Evolutionary conservation across 2,113 vertebrate species (phyloP).

Genomic region (Opisthocomus hoazin): DNA sequence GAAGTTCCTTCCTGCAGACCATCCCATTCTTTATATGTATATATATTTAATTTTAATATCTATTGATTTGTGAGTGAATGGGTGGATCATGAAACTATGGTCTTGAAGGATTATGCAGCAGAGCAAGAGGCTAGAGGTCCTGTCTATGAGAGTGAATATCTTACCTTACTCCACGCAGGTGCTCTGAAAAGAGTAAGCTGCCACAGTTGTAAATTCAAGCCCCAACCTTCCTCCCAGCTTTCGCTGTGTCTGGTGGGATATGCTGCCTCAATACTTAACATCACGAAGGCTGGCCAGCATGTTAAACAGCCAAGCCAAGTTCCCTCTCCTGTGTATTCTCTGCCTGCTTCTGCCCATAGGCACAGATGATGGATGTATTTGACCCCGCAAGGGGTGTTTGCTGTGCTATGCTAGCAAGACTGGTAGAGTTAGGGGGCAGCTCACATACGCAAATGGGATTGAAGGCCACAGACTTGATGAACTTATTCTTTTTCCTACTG

Average conservation of each 20-base stretch:
- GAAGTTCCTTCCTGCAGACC: not conserved
- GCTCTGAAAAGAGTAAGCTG: not conserved
- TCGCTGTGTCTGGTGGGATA: not conserved
- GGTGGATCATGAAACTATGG: not conserved
- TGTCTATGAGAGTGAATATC: not conserved
- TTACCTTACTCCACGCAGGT: conserved; percentile 26
- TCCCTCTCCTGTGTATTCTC: conserved; percentile 8
- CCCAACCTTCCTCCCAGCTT: not conserved
- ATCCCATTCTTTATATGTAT: not conserved
- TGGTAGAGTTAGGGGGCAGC: not conserved
- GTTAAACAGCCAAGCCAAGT: conserved; percentile 12
- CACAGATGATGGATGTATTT: conserved; percentile 14
- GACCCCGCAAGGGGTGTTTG: not conserved
- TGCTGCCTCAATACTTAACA: not conserved
- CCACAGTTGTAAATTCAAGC: not conserved
- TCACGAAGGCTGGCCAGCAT: not conserved
- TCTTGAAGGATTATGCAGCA: not conserved
- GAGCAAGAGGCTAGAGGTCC: not conserved
- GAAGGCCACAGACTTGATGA: not conserved
- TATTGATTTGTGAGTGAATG: not conserved
- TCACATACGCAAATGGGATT: not conserved
- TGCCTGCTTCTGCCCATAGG: conserved; percentile 14
- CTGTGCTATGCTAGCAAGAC: not conserved
- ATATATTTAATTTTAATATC: not conserved
- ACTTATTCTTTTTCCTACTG: not conserved